Evolutionary conservation across 2,113 vertebrate genomes (phyloP), one percentile per base, ranked within the genome.

Genomic region (Dolichotis patagonum): DNA sequence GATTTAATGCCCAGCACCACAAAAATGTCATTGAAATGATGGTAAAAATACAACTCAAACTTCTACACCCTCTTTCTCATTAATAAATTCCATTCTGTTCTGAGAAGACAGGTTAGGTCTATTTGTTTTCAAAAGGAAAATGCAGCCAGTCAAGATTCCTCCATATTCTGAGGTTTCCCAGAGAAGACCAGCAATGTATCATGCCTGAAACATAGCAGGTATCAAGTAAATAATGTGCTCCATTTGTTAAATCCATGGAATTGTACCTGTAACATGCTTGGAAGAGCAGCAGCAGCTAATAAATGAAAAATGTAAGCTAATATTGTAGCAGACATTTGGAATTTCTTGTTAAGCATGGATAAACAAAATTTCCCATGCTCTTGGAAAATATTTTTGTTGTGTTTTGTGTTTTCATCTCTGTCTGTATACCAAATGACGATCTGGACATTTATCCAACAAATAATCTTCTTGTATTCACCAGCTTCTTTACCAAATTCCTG

Each of bases 41-140:
- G 62, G 20, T 83, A 58, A 75, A 96, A 84, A 54, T 81, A 35
- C 5, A 43, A 26, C 43, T 46, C 54, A 43, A 32, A 12, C 35
- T 71, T 82, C 12, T 35, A 35, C 20, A 28, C 41, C 4, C 28
- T 78, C 56, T 69, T 83, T 69, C 62, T 86, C 12, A 75, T 78
- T 80, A 54, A 73, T 67, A 93, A 86, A 87, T 35, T 22, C 13
- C 30, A 54, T 46, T 86, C 17, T 65, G 9, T 73, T 91, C 95
- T 78, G 46, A 82, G 16, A 60, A 86, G 38, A 80, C 41, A 52
- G 14, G n/a, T 22, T n/a, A 46, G 28, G n/a, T 94, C 43, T 69
- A 7, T 65, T 41, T 91, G 77, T 13, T 60, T 95, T 93, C 84
- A 35, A 58, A 93, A 80, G 22, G 69, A 82, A 54, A 86, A 86